Evolutionary conservation across 2,113 vertebrate genomes (phyloP).

Genomic region (Nothobranchius kuhntae): DNA sequence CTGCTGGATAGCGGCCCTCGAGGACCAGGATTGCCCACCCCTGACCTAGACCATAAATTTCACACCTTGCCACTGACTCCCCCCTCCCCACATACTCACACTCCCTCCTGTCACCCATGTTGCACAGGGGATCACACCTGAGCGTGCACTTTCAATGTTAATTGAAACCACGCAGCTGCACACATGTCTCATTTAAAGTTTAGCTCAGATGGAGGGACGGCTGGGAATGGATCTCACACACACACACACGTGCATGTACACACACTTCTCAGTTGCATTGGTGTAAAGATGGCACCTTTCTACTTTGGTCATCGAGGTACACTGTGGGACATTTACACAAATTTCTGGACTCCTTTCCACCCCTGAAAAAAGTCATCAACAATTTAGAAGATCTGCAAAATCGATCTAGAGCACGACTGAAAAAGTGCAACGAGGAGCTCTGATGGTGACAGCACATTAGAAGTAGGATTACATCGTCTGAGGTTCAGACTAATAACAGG

Average conservation of each 20-base stretch:
- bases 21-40: no score
- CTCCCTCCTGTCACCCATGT: slow-evolving; percentile 14
- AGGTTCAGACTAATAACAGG: no score
- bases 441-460: no score
- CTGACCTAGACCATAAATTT: slow-evolving; percentile 65
- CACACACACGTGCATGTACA: neutral
- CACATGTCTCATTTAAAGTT: slow-evolving; percentile 36
- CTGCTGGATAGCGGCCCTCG: no score
- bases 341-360: neutral
- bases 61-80: slow-evolving; percentile 46
- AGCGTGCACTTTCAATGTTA: slow-evolving; percentile 50
- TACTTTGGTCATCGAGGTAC: slow-evolving; percentile 43
- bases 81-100: neutral
- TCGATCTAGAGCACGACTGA: no score
- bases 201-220: neutral
- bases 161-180: slow-evolving; percentile 61
- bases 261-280: slow-evolving; percentile 2
- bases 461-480: no score
- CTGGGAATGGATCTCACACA: neutral
- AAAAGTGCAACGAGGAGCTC: no score
- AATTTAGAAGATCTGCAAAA: no score
- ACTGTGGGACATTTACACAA: neutral
- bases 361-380: no score
- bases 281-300: slow-evolving; percentile 87
- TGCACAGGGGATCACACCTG: slow-evolving; percentile 33